phyloP scores from a whole-genome alignment of 2,113 vertebrate species.

The Epinephelus moara region DNA sequence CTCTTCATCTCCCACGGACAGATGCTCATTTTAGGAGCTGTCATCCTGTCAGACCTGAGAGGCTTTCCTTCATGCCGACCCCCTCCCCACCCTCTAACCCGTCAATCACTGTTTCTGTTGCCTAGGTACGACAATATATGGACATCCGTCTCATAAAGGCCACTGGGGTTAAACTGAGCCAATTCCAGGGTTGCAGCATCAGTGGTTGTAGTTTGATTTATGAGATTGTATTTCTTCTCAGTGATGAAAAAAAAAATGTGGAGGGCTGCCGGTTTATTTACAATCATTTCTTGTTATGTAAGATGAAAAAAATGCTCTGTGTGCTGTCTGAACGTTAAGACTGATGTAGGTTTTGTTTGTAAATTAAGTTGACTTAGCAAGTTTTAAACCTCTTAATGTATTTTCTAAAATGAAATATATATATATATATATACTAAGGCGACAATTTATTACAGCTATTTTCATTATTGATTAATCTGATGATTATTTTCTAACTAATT shows the following conservation, averaged over 20 bases:
- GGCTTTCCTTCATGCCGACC: conserved; percentile 61
- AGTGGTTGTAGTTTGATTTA: conserved; percentile 48
- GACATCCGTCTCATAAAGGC: conserved; percentile 50
- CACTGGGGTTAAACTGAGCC: conserved; percentile 66
- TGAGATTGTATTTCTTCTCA: conserved; percentile 31
- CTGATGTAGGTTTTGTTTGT: neutral
- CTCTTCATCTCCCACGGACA: conserved; percentile 73
- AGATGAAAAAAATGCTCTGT: conserved; percentile 14
- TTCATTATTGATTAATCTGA: neutral
- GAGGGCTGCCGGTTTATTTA: conserved; percentile 31
- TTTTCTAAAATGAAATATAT: neutral
- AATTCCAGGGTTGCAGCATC: conserved; percentile 29
- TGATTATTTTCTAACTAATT: neutral
- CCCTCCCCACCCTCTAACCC: conserved; percentile 44
- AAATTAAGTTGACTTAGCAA: neutral
- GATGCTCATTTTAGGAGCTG: conserved; percentile 80
- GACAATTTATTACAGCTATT: neutral
- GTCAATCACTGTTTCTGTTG: conserved; percentile 67
- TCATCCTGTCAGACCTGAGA: conserved; percentile 78
- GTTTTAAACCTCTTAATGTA: neutral
- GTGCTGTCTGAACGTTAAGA: neutral
- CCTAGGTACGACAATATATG: conserved; percentile 39
- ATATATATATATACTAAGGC: neutral
- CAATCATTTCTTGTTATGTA: conserved; percentile 6
- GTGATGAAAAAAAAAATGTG: neutral